Evolutionary conservation across 2,888 invertebrate species (phyloP).

Genomic region (Fissipunctia ypsillon): DNA sequence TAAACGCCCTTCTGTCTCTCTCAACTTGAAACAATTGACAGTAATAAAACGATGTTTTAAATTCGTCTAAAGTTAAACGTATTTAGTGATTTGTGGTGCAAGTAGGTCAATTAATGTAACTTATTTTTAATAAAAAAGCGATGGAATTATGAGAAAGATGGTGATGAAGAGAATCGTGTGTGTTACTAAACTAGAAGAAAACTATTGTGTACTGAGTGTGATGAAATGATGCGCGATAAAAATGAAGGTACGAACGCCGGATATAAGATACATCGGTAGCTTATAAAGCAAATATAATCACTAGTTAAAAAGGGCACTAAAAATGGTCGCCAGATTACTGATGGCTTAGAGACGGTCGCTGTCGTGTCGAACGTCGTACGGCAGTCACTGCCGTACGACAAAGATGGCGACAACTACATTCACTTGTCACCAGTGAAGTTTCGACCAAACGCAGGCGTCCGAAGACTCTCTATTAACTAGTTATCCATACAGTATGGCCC

Average conservation of each 20-base stretch:
- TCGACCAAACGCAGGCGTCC: constrained; percentile 24
- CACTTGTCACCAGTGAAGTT: constrained; percentile 13
- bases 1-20: too few species aligned
- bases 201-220: constrained; percentile 11
- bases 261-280: constrained; percentile 21
- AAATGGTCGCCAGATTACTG: constrained; percentile 23
- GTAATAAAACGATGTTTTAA: neutral
- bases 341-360: neutral
- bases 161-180: neutral
- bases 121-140: constrained; percentile 26
- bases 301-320: constrained; percentile 40
- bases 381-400: neutral
- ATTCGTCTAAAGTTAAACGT: neutral
- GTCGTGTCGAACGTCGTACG: neutral
- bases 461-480: constrained; percentile 8
- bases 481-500: neutral
- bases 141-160: constrained; percentile 15
- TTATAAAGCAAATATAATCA: constrained; percentile 42
- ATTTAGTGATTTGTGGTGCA: neutral
- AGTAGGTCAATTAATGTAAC: constrained; percentile 1
- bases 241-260: constrained; percentile 20
- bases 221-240: constrained; percentile 13
- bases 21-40: neutral
- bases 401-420: neutral
- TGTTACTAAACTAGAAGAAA: constrained; percentile 15